Base-by-base conservation (phyloP, 53 echinoderm and acorn worm species). In the Stichopus horrens region DNA sequence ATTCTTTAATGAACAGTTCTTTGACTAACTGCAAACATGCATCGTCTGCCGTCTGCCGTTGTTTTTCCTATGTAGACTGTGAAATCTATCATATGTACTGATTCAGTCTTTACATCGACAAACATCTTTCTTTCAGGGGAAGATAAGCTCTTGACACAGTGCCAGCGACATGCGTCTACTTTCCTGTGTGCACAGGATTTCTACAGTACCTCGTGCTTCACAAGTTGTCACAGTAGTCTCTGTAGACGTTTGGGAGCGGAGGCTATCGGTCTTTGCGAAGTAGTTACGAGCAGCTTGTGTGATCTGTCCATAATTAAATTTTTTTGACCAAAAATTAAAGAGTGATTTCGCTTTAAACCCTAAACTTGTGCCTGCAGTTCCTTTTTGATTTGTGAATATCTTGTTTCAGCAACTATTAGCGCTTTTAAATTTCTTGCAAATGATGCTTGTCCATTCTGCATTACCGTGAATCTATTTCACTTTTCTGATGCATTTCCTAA, bases 211-310 rank as follows among this genome's bases (percentile, higher is more conserved):
- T 82, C 80, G 77, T 94, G 92, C 60, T 88, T 91, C 11, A 86
- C 87, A 71, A 94, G 58, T 8, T 90, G 83, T 5, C 92, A 74
- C 55, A 95, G 57, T 0, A 95, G 88, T 5, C 90, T 55, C 54
- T 95, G 91, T 37, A 95, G 52, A 19, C 92, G 88, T 68, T 93
- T 95, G 16, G 92, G 95, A 10, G 93, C 90, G 22, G 89, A 37
- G 55, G 37, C 75, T 6, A 91, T 88, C 74, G 93, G 90, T 77
- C 93, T 95, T 51, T 59, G 79, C 11, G 21, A 14, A 11, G 92
- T 94, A n/a, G 88, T 68, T 16, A 94, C 90, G 8, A 91, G 77
- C 4, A 90, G 93, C 73, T 94, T n/a, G n/a, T 94, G 65, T 94
- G 94, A 74, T 95, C 92, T 11, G 95, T 95, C 91, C 92, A 95